phyloP scores from a whole-genome alignment of 2,797 vertebrate species.

The Hypotaenidia okinawae region DNA sequence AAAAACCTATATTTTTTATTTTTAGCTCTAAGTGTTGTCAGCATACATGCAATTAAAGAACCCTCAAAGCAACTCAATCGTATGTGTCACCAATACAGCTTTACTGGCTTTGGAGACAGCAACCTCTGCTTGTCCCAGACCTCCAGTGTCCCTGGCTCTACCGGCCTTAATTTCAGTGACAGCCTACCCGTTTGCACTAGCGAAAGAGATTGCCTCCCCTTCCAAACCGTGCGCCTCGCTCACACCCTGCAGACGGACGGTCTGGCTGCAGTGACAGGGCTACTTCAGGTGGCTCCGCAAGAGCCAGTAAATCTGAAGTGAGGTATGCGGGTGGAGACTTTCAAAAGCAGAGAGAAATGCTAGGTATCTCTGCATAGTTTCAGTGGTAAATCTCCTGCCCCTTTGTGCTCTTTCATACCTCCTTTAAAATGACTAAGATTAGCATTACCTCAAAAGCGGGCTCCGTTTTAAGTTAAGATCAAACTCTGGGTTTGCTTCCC shows the following conservation, averaged over 20 bases:
- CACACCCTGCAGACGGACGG: not conserved
- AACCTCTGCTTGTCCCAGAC: not conserved
- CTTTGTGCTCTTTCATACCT: not conserved
- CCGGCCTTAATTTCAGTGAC: not conserved
- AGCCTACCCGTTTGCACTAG: not conserved
- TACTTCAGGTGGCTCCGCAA: not conserved
- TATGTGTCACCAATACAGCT: not conserved
- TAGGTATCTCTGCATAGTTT: not conserved
- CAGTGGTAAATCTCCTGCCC: not conserved
- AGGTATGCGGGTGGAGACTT: constrained; percentile 24
- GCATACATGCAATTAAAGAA: constrained; percentile 32
- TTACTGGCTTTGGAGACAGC: not conserved
- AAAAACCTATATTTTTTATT: constrained; percentile 61
- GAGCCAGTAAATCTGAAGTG: not conserved
- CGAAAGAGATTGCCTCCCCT: not conserved
- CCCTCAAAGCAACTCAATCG: not conserved
- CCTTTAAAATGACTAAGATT: not conserved
- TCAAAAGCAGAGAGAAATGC: constrained; percentile 1
- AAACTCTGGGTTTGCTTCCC: not conserved
- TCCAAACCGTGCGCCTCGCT: fast-evolving
- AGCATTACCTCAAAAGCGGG: not conserved
- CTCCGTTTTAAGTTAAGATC: not conserved
- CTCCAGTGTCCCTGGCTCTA: not conserved
- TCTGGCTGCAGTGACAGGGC: not conserved
- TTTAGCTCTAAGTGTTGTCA: constrained; percentile 43